Percentiles rank a stretch among this genome's conserved stretches.
phyloP scores from a whole-genome alignment of 2,888 invertebrate species.

The Andrena hattorfiana region DNA sequence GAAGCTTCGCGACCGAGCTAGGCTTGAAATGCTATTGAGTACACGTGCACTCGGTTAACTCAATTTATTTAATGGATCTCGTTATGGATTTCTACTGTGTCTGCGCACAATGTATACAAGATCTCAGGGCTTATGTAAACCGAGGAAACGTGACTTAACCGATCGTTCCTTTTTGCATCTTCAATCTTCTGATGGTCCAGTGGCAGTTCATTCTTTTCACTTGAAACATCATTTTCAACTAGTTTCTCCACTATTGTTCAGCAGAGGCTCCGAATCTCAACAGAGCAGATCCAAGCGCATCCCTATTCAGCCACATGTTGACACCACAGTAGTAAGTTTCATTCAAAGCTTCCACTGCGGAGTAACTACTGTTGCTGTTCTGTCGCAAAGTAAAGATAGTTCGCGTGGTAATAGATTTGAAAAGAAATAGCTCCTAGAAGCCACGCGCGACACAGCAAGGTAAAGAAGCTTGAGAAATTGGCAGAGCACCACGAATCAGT shows the following conservation, averaged over 20 bases:
- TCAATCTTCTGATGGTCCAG: too few relatives aligned
- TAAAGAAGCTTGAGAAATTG: slow-evolving; percentile 44
- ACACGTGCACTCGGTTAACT: slow-evolving; percentile 5
- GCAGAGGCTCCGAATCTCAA: neutral
- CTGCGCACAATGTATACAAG: neutral
- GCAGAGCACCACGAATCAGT: slow-evolving; percentile 48
- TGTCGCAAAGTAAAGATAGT: slow-evolving; percentile 20
- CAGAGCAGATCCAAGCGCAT: slow-evolving; percentile 14
- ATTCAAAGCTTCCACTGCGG: neutral
- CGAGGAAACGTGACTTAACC: neutral
- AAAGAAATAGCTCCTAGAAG: slow-evolving; percentile 34
- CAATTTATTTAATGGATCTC: slow-evolving; percentile 19
- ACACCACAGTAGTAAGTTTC: neutral
- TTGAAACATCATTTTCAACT: too few relatives aligned
- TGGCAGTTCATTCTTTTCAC: too few relatives aligned
- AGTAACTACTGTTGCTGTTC: slow-evolving; percentile 26
- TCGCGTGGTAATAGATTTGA: too few relatives aligned
- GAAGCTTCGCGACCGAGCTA: neutral
- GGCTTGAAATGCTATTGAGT: neutral
- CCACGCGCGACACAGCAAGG: slow-evolving; percentile 31
- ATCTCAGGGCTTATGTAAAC: neutral
- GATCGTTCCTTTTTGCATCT: too few relatives aligned
- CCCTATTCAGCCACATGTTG: slow-evolving; percentile 28
- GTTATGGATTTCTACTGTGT: slow-evolving; percentile 16
- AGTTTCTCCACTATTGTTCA: neutral